Conservation (phyloP, 1,140 invertebrate genomes). For the Cydia fagiglandana region DNA sequence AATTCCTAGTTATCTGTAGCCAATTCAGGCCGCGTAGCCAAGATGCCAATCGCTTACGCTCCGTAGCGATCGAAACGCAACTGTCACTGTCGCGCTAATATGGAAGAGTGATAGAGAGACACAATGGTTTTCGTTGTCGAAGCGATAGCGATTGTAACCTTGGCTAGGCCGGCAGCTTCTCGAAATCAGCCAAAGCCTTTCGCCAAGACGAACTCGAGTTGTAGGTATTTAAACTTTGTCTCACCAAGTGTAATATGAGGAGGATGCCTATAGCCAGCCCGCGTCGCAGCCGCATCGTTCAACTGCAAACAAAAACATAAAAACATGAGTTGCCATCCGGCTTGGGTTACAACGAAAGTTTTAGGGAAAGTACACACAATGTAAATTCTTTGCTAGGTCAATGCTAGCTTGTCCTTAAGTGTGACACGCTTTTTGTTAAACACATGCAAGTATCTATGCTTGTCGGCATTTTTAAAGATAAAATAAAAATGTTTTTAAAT, state of each 20-base stretch:
- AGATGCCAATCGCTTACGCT: too few species aligned
- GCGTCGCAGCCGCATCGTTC: conserved; percentile 62
- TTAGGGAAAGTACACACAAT: conserved; percentile 38
- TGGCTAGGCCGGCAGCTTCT: too few species aligned
- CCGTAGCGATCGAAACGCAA: too few species aligned
- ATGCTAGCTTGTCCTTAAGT: conserved; percentile 24
- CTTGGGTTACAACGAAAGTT: conserved; percentile 31
- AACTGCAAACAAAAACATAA: conserved; percentile 63
- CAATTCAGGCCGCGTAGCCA: too few species aligned
- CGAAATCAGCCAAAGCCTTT: too few species aligned
- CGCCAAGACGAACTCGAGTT: background rate
- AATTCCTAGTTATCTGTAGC: too few species aligned
- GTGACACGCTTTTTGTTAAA: background rate
- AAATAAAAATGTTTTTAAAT: background rate
- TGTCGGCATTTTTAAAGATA: background rate
- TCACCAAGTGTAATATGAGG: conserved; percentile 71
- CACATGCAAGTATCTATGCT: background rate
- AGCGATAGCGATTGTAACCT: too few species aligned
- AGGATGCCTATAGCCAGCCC: conserved; percentile 58
- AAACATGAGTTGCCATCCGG: conserved; percentile 37
- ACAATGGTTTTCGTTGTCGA: too few species aligned
- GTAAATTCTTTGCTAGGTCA: conserved; percentile 28
- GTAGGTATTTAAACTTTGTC: conserved; percentile 28
- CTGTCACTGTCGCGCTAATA: too few species aligned
- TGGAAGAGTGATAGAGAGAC: too few species aligned